Evolutionary conservation across 2,113 vertebrate species (phyloP), one percentile per base, ranked within the genome.

Genomic region (Mesembrinibis cayennensis): DNA sequence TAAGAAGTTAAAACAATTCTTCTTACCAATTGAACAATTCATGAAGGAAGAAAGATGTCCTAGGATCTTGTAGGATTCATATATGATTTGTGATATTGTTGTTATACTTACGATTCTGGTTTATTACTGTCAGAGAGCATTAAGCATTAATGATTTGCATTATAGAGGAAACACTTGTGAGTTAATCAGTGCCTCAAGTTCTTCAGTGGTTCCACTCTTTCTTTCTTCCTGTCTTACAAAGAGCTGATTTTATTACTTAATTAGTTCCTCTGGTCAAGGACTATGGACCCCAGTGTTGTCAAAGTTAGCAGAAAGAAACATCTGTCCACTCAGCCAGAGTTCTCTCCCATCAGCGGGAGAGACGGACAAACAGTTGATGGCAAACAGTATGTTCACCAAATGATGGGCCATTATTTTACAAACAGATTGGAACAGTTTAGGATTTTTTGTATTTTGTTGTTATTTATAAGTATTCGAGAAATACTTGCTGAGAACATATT

Each of bases 181-280:
- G 91, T 94, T 95, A 95, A 96, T 96, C 92, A 91, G 58, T 94
- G 91, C 59, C 77, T 94, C 84, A 82, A 44, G 66, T 65, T 63
- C 80, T 92, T 88, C 92, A 91, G 79, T 38, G 36, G 47, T 84
- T 52, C 38, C 36, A 55, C 59, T 11, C 74, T 91, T 95, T 61
- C 55, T 72, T 85, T 96, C 74, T 96, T 90, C 55, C 25, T 42
- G 16, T 91, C 62, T 85, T 91, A 90, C 74, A 96, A 97, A 93
- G 78, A 90, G 55, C 47, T 95, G 91, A 82, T 97, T 96, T 96
- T 94, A 97, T 90, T 96, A 73, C 91, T 97, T 97, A 95, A 95
- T 95, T 95, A 95, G 89, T 95, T 97, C 91, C 71, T 95, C 71
- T 96, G 96, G 91, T 94, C 96, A 94, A 96, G 87, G 71, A 88